A percentile compares a stretch with the other conserved stretches of the same genome.
These are phyloP conservation scores for Atrina japonica DNA, from an alignment of 2,888 invertebrate species.

Conservation along the genomic window DNA sequence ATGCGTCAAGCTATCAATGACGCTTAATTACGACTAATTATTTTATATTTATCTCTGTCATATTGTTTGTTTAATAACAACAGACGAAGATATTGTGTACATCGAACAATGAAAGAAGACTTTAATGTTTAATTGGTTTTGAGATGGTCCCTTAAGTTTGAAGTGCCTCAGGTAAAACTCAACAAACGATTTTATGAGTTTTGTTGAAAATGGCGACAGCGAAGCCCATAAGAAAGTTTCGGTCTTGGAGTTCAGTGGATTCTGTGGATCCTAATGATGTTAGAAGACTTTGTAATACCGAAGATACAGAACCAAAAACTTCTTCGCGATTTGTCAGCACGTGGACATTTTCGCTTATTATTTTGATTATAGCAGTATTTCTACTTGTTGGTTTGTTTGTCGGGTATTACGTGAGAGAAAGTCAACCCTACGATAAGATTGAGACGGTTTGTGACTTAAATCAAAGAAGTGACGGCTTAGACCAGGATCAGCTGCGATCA, in stretches of 20 bases:
- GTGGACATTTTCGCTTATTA: constrained; percentile 59
- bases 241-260: constrained; percentile 59
- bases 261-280: constrained; percentile 55
- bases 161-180: constrained; percentile 42
- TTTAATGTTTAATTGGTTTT: constrained; percentile 11
- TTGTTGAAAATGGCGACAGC: constrained; percentile 58
- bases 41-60: no score
- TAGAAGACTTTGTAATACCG: constrained; percentile 49
- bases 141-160: constrained; percentile 36
- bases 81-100: no score
- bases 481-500: constrained; percentile 48
- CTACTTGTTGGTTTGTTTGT: constrained; percentile 66
- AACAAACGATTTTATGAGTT: constrained; percentile 27
- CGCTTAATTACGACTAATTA: no score
- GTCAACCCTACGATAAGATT: constrained; percentile 47
- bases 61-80: no score
- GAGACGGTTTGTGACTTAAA: constrained; percentile 18
- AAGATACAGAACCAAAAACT: constrained; percentile 43
- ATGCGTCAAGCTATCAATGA: no score
- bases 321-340: constrained; percentile 52
- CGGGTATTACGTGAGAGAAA: constrained; percentile 68
- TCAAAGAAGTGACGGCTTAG: constrained; percentile 50
- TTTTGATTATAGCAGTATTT: constrained; percentile 59
- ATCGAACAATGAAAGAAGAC: no score
- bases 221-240: constrained; percentile 49